Evolutionary conservation across 1,140 invertebrate species (phyloP).

Genomic region (Aphelenchoides avenae): DNA sequence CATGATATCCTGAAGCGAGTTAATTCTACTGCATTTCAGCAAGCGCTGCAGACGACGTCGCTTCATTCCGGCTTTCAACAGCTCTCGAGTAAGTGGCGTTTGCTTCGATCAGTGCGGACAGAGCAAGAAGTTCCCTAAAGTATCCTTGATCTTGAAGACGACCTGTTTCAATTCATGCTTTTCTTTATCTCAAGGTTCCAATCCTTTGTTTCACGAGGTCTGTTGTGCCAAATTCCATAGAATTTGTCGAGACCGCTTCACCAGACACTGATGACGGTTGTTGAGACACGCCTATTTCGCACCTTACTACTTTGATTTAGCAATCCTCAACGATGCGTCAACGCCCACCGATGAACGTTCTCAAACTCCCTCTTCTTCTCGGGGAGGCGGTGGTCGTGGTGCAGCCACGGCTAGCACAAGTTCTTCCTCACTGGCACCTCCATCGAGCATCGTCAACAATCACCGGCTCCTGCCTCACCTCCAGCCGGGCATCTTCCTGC

Average conservation of each 20-base stretch:
- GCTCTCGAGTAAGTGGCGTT: conserved; percentile 19
- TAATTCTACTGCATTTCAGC: conserved; percentile 10
- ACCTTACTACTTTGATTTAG: too few relatives aligned
- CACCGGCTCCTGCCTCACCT: conserved; percentile 14
- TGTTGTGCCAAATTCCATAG: too few relatives aligned
- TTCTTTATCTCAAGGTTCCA: not conserved
- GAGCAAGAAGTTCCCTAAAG: not conserved
- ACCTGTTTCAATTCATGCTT: not conserved
- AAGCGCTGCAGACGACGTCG: conserved; percentile 37
- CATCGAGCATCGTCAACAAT: not conserved
- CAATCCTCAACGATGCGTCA: too few relatives aligned
- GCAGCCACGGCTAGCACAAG: not conserved
- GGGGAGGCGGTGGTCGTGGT: not conserved
- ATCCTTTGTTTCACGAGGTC: too few relatives aligned
- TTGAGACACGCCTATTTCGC: too few relatives aligned
- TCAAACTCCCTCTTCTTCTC: conserved; percentile 21
- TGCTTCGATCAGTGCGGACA: too few relatives aligned
- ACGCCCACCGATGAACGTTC: conserved; percentile 9
- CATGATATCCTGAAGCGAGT: too few relatives aligned
- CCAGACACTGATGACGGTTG: too few relatives aligned
- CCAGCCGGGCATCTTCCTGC: not conserved
- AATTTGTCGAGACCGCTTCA: too few relatives aligned
- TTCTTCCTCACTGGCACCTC: not conserved
- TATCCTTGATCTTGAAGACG: not conserved
- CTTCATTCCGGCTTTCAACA: conserved; percentile 33